Conservation (phyloP, 2,113 vertebrate genomes). For the Chlorodrepanis virens region DNA sequence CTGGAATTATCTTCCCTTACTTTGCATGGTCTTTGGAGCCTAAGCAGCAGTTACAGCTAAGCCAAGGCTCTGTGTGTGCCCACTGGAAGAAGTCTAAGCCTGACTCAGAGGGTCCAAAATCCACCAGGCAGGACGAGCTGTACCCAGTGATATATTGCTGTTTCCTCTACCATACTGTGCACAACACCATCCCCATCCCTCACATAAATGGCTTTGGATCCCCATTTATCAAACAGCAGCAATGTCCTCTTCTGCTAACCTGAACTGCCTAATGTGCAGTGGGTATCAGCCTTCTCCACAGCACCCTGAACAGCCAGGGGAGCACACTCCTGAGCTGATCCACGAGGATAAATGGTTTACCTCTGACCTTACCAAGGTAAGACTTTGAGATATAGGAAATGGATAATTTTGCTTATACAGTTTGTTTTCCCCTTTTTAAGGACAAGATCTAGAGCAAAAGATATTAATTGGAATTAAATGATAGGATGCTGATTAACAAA, state of each 20-base stretch:
- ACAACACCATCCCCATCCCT: background rate
- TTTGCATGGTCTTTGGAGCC: background rate
- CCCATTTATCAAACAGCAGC: conserved; percentile 65
- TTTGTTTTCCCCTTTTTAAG: background rate
- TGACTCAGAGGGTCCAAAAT: background rate
- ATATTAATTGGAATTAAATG: background rate
- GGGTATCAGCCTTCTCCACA: background rate
- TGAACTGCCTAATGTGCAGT: background rate
- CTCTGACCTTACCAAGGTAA: background rate
- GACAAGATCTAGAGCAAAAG: background rate
- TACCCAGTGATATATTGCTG: conserved; percentile 20
- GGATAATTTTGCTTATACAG: background rate
- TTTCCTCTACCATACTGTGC: conserved; percentile 39
- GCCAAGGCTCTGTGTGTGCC: background rate
- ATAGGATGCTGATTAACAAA: background rate
- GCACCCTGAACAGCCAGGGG: background rate
- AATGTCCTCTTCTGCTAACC: background rate
- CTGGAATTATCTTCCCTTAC: background rate
- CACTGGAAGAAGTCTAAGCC: background rate
- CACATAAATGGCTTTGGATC: conserved; percentile 56
- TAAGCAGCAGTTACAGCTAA: background rate
- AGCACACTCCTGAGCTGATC: background rate
- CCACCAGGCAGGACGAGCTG: conserved; percentile 37
- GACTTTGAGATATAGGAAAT: background rate
- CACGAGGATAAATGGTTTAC: background rate